Conservation (phyloP, 2,797 vertebrate genomes). For the Takifugu ocellatus region DNA sequence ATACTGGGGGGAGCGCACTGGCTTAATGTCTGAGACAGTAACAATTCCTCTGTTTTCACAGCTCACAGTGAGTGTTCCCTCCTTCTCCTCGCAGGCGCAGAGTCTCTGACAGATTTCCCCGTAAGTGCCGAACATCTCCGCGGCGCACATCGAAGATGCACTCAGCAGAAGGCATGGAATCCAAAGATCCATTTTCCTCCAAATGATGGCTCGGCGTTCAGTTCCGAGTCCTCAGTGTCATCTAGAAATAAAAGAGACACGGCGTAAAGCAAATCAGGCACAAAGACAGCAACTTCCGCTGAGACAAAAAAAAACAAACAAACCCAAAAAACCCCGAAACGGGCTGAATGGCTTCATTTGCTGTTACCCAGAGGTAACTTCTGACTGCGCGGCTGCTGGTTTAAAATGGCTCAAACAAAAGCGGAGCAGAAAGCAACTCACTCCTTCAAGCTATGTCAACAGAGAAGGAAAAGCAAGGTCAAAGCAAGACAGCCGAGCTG, state of each 20-base stretch:
- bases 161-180: constrained; percentile 84
- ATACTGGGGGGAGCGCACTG: constrained; percentile 85
- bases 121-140: constrained; percentile 87
- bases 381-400: constrained; percentile 44
- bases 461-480: constrained; percentile 59
- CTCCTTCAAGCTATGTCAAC: constrained; percentile 55
- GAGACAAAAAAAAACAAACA: background rate
- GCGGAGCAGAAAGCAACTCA: constrained; percentile 51
- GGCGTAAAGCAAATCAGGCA: constrained; percentile 45
- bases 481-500: constrained; percentile 37
- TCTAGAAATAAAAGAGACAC: constrained; percentile 76
- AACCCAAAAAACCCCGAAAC: background rate
- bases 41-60: constrained; percentile 94
- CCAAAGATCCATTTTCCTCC: constrained; percentile 91
- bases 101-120: constrained; percentile 91
- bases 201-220: constrained; percentile 50
- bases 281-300: constrained; percentile 41
- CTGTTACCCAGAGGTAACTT: constrained; percentile 60
- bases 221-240: constrained; percentile 69
- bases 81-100: constrained; percentile 95
- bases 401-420: constrained; percentile 54
- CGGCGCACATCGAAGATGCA: constrained; percentile 82
- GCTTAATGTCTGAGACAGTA: constrained; percentile 88
- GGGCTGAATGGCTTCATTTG: constrained; percentile 44
- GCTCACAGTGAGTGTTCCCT: constrained; percentile 89